Base-by-base conservation (phyloP, 2,797 vertebrate genomes). In the Phataginus tricuspis region DNA sequence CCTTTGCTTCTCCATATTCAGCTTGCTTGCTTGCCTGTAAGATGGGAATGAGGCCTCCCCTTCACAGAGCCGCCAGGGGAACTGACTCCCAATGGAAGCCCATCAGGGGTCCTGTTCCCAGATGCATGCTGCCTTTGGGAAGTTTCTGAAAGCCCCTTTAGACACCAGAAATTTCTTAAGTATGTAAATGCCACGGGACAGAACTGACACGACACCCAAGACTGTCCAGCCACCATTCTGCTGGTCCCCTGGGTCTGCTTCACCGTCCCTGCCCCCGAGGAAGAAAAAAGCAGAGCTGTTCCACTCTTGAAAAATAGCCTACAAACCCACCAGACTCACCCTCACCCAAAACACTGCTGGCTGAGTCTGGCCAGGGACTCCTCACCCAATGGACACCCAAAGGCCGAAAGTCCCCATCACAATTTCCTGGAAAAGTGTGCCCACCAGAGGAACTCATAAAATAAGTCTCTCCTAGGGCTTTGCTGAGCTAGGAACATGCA, bases 381-480 rank as follows among this genome's bases (percentile, higher is more conserved):
- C 92, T 86, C 53, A 53, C 68, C 0, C 10, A 45, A 79, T 53
- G 87, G 86, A 92, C 75, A 85, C n/a, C 57, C 57, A 49, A 63
- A 15, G 77, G 86, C 80, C 77, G 88, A 71, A 91, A 77, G 83
- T 95, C 92, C 95, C 95, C 64, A 68, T 86, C 49, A 86, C 37
- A 64, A 80, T 92, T 97, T 96, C 88, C 88, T 91, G 59, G 74
- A 86, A 88, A 97, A 86, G 19, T 25, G 69, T 74, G 63, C 42
- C 79, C 64, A 94, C 79, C 82, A 53, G 74, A 91, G 69, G 57
- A 94, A 78, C 37, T 93, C 80, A 49, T 37, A 64, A 74, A 93
- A 85, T 34, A 12, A 18, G n/a, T 37, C 34, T 92, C 42, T 85
- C 49, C 45, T 14, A 18, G 55, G 42, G 69, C 42, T 96, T 88